Base-by-base conservation (phyloP, 2,797 vertebrate genomes). In the Cossypha polioptera region DNA sequence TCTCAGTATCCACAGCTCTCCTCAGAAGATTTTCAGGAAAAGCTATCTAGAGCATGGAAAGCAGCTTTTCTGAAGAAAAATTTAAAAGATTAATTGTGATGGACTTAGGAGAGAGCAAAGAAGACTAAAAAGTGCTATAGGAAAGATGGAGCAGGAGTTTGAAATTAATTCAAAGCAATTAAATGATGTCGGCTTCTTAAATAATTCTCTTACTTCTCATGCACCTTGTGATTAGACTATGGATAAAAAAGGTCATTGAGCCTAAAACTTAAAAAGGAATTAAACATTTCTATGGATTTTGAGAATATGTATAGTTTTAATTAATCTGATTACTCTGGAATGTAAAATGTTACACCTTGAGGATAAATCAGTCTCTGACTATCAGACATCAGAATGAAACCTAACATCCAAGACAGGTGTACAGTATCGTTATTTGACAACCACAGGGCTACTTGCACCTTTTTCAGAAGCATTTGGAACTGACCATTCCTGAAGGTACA, bases 231-330 rank as follows among this genome's bases (percentile, higher is more conserved):
- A 86, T 83, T 88, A 92, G 54, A 58, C 21, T 62, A 50, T 54
- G 22, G 55, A 78, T 88, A 75, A 78, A 84, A 86, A 81, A 62
- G 38, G 36, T 87, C 31, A 53, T 53, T 29, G 14, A 93, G 10
- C 6, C 29, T 57, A 81, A 43, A 94, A 87, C 40, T 92, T 78
- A 55, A 93, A 93, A 93, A 90, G 28, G 74, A 95, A 91, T 93
- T 48, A 92, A 94, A 91, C 15, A 93, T 82, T 81, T 73, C 48
- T 68, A 69, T 55, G 62, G 28, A 84, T 86, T 88, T 86, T 36
- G 82, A 87, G 63, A 87, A 53, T 48, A 57, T n/a, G 15, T 16
- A 61, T 61, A 59, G 42, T 66, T 78, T 22, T 85, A 87, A 86
- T 76, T 85, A 84, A 62, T 61, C 67, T 62, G 35, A 73, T 48